Evolutionary conservation across 1,140 invertebrate genomes (phyloP).

Genomic region (Cydia fagiglandana): DNA sequence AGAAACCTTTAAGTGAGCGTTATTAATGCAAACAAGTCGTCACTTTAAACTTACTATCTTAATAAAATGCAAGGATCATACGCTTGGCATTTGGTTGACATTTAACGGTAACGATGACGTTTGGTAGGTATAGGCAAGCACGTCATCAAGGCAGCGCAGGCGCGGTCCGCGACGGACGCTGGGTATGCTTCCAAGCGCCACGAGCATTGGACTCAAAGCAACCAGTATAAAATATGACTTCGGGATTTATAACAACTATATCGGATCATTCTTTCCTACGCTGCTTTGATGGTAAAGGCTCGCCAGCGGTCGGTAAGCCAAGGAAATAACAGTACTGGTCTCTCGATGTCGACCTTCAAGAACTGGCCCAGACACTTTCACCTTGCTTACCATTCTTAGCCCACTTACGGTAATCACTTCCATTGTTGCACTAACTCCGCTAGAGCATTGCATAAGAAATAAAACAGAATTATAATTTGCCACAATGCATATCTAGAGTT

Average conservation of each 20-base stretch:
- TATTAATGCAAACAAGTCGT: not conserved
- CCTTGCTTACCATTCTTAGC: constrained; percentile 60
- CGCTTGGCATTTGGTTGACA: constrained; percentile 68
- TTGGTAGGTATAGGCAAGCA: not conserved
- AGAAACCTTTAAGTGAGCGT: not conserved
- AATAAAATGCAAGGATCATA: constrained; percentile 26
- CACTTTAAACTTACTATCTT: not conserved
- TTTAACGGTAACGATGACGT: constrained; percentile 39
- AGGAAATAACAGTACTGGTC: not conserved
- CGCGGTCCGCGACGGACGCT: constrained; percentile 11
- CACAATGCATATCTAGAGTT: not conserved
- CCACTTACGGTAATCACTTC: constrained; percentile 50
- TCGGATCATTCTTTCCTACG: not conserved
- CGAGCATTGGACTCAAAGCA: not conserved
- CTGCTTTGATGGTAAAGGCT: not conserved
- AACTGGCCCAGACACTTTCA: constrained; percentile 58
- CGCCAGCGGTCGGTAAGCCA: not conserved
- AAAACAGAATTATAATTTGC: constrained; percentile 9
- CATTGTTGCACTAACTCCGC: constrained; percentile 51
- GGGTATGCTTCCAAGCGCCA: not conserved
- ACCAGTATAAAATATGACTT: not conserved
- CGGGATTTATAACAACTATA: too few relatives aligned
- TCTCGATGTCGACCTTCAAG: constrained; percentile 46
- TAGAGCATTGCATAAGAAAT: constrained; percentile 50
- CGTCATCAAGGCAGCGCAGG: not conserved